Conservation (phyloP, 1,140 invertebrate species). For the Drosophila auraria region DNA sequence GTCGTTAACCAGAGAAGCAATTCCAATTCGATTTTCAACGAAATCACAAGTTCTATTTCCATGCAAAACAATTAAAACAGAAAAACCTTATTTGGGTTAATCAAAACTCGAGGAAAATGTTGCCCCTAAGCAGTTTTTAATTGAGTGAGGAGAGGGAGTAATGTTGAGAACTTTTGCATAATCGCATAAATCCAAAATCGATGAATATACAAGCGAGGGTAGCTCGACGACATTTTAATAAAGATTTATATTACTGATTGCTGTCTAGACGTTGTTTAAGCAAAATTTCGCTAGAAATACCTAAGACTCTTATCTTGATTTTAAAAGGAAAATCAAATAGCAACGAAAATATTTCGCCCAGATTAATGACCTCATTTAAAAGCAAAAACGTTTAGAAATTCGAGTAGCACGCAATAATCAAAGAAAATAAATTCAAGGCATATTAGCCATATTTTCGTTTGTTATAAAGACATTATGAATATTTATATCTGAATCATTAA, state of each 20-base stretch:
- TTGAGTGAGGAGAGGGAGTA: slow-evolving; percentile 14
- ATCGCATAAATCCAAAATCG: slow-evolving; percentile 41
- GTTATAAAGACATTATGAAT: slow-evolving; percentile 8
- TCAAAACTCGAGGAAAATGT: slow-evolving; percentile 20
- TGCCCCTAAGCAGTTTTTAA: slow-evolving; percentile 42
- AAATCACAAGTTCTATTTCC: slow-evolving; percentile 4
- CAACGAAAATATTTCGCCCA: neutral
- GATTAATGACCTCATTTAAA: slow-evolving; percentile 23
- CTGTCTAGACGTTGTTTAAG: slow-evolving; percentile 16
- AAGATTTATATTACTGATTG: slow-evolving; percentile 17
- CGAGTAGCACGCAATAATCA: slow-evolving; percentile 14
- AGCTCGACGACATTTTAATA: slow-evolving; percentile 19
- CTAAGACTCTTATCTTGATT: neutral
- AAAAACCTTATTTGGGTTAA: slow-evolving; percentile 24
- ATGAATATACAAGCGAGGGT: slow-evolving; percentile 10
- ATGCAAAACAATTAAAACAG: slow-evolving; percentile 6
- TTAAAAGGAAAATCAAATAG: neutral
- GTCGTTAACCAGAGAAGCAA: slow-evolving; percentile 20
- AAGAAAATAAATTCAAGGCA: slow-evolving; percentile 5
- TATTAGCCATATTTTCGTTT: neutral
- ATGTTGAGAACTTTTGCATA: slow-evolving; percentile 30
- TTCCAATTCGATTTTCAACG: slow-evolving; percentile 17
- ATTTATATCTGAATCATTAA: slow-evolving; percentile 10
- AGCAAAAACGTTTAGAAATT: slow-evolving; percentile 13
- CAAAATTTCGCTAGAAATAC: neutral